Evolutionary conservation across 1,140 invertebrate genomes (phyloP), one percentile per base, ranked within the genome.

Genomic region (Drosophila ohnishii): DNA sequence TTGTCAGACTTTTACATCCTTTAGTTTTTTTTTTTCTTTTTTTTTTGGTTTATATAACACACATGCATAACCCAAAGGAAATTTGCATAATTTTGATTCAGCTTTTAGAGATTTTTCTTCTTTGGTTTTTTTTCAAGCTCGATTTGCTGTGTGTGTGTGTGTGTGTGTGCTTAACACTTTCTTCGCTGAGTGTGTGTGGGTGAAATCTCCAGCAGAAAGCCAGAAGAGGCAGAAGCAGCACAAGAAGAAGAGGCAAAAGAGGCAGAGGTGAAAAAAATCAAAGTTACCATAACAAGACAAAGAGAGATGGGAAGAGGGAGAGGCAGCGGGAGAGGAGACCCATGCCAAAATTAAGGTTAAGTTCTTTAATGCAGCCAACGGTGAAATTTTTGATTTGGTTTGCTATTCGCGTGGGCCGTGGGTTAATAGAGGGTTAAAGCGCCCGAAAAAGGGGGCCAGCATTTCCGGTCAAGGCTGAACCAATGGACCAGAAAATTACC

Each of bases 1-100:
- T 79, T 37, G 39, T 19, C 11, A 56, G 47, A 64, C 64, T 86
- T 78, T 70, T 63, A 56, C 69, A 71, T 85, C 81, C 81, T 86
- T 75, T 25, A 34, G 50, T 40, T 44, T 6, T 48, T 28, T 48
- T 25, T 37, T 8, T 14, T n/a, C n/a, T n/a, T 47, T n/a, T 14
- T 47, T n/a, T 16, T n/a, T 4, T n/a, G 53, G 45, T 81, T 85
- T 85, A 86, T 81, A 86, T 86, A 84, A 84, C 42, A 51, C 55
- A 60, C 32, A 48, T 16, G 55, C 50, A 50, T 57, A 66, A 30
- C 30, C 35, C 35, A 39, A 16, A 25, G 30, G 11, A 48, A 70
- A 75, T 85, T 85, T 85, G 78, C 78, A 85, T 85, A 85, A 81
- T 75, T 81, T 61, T 39, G 40, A 22, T 42, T 53, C 30, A 40